Percentiles rank a stretch among this genome's conserved stretches.
These are phyloP conservation scores for Mermis nigrescens DNA, from an alignment of 2,888 invertebrate genomes.

Conservation along the genomic window DNA sequence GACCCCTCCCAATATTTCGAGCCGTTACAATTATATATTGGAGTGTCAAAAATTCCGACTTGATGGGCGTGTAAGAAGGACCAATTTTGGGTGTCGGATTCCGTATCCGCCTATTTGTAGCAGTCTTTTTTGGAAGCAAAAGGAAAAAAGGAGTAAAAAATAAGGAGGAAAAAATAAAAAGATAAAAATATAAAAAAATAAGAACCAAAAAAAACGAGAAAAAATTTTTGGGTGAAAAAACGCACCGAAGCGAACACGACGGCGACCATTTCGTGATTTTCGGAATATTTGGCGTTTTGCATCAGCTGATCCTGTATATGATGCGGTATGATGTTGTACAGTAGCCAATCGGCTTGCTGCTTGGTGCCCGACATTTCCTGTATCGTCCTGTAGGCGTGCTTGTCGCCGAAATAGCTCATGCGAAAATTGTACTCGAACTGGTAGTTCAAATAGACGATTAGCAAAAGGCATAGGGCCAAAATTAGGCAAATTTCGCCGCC, in stretches of 20 bases:
- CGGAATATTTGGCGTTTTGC: constrained; percentile 69
- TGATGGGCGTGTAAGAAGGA: too few species aligned
- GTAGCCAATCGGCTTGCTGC: constrained; percentile 83
- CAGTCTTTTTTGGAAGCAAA: too few species aligned
- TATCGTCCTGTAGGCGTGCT: constrained; percentile 69
- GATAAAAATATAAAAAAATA: too few species aligned
- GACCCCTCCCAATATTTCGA: too few species aligned
- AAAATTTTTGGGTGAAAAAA: too few species aligned
- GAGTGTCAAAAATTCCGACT: too few species aligned
- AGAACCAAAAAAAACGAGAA: too few species aligned
- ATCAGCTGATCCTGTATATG: constrained; percentile 83
- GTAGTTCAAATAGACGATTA: constrained; percentile 78
- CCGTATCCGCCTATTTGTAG: too few species aligned
- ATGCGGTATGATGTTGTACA: constrained; percentile 87
- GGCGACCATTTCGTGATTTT: constrained; percentile 72
- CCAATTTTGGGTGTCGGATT: too few species aligned
- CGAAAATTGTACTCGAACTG: constrained; percentile 87
- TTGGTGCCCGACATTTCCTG: constrained; percentile 67
- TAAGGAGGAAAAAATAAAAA: too few species aligned
- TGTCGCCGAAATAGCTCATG: constrained; percentile 74
- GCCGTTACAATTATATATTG: too few species aligned
- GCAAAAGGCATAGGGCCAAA: constrained; percentile 54
- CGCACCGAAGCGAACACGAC: constrained; percentile 91
- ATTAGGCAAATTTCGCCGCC: constrained; percentile 58
- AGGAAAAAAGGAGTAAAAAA: too few species aligned